phyloP scores from a whole-genome alignment of 2,113 vertebrate species.

The Dermatemys mawii region DNA sequence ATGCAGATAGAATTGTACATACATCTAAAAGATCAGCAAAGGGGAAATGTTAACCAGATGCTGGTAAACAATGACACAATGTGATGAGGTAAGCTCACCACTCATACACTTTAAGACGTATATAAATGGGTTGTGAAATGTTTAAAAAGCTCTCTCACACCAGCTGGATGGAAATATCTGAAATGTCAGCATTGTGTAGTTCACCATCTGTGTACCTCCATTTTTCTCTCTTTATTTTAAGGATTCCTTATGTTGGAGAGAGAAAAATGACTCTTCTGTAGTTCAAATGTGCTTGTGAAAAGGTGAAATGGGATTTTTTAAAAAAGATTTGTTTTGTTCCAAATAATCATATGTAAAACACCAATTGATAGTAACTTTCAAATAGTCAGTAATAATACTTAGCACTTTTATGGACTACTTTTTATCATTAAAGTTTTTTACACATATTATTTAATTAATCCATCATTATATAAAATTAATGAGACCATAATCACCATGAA shows the following conservation, averaged over 20 bases:
- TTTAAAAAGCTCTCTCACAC: slow-evolving; percentile 38
- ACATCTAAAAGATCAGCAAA: neutral
- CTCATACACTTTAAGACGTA: neutral
- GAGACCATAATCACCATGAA: fast-evolving
- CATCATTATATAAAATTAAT: slow-evolving; percentile 45
- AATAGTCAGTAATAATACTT: slow-evolving; percentile 47
- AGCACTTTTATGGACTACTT: slow-evolving; percentile 54
- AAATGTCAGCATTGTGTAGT: slow-evolving; percentile 48
- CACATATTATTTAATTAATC: neutral
- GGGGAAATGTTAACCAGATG: neutral
- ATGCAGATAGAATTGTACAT: neutral
- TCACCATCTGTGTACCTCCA: slow-evolving; percentile 58
- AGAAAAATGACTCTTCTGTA: slow-evolving; percentile 54
- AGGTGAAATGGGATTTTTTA: slow-evolving; percentile 23
- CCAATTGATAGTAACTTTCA: neutral
- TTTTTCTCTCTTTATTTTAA: slow-evolving; percentile 57
- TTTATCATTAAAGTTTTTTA: slow-evolving; percentile 14
- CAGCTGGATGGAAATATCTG: slow-evolving; percentile 46
- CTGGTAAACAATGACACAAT: neutral
- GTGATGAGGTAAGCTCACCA: neutral
- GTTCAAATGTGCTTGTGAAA: slow-evolving; percentile 9
- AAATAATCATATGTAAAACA: slow-evolving; percentile 56
- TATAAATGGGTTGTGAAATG: neutral
- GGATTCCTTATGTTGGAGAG: slow-evolving; percentile 55
- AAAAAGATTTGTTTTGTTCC: slow-evolving; percentile 27